Percentiles rank a stretch among this genome's conserved stretches.
Conservation (phyloP, 2,888 invertebrate species). For the Bruchidius siliquastri region DNA sequence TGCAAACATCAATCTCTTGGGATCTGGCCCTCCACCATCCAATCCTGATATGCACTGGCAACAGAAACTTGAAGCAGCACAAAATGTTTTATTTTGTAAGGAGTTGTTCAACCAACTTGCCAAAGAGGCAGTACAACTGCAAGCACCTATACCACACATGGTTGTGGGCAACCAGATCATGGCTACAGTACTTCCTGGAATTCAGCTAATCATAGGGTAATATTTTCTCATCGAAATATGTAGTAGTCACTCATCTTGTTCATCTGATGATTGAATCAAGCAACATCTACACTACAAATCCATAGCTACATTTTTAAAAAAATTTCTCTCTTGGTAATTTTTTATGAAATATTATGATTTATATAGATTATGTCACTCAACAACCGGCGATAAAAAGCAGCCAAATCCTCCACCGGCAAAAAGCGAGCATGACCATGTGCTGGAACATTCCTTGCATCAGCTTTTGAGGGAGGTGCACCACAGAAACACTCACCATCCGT, state of each 20-base stretch:
- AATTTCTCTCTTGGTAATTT: too few relatives aligned
- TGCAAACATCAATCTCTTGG: slow-evolving; percentile 73
- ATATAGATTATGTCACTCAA: slow-evolving; percentile 71
- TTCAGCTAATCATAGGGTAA: slow-evolving; percentile 64
- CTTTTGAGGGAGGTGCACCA: slow-evolving; percentile 87
- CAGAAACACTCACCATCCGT: slow-evolving; percentile 87
- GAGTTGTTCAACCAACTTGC: slow-evolving; percentile 92
- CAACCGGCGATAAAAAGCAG: slow-evolving; percentile 56
- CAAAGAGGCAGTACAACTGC: slow-evolving; percentile 89
- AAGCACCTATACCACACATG: slow-evolving; percentile 92
- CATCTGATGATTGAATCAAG: too few relatives aligned
- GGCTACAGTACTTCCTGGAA: slow-evolving; percentile 89
- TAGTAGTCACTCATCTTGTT: too few relatives aligned
- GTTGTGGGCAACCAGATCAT: slow-evolving; percentile 96
- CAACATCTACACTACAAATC: too few relatives aligned
- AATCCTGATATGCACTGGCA: slow-evolving; percentile 88
- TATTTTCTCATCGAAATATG: not conserved
- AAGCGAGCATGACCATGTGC: slow-evolving; percentile 89
- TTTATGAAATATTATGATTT: too few relatives aligned
- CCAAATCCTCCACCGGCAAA: slow-evolving; percentile 50
- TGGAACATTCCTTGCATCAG: slow-evolving; percentile 94
- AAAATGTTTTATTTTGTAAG: slow-evolving; percentile 95
- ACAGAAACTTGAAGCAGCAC: slow-evolving; percentile 92
- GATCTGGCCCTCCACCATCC: slow-evolving; percentile 66
- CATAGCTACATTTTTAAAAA: too few relatives aligned